phyloP scores from a whole-genome alignment of 2,888 invertebrate species.

The Anaspis maculata region DNA sequence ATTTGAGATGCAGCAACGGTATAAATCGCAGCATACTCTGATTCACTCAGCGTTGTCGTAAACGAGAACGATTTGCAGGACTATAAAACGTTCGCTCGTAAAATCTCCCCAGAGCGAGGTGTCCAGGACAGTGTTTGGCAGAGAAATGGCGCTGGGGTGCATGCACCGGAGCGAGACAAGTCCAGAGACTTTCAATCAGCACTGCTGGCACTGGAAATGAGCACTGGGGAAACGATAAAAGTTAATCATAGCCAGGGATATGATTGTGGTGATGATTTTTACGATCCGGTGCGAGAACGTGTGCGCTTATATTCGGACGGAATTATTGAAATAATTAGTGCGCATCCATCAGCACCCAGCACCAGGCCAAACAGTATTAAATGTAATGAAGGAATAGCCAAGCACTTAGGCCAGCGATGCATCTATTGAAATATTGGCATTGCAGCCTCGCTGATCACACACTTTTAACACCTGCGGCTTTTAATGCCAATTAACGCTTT shows the following conservation, averaged over 20 bases:
- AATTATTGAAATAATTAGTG: too few species aligned
- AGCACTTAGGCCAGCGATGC: too few species aligned
- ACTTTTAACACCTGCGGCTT: too few species aligned
- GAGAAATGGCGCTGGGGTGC: slow-evolving; percentile 5
- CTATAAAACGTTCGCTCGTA: slow-evolving; percentile 25
- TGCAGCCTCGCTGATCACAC: too few species aligned
- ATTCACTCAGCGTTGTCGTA: slow-evolving; percentile 24
- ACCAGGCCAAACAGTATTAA: too few species aligned
- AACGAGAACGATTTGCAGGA: slow-evolving; percentile 24
- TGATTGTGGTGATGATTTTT: slow-evolving; percentile 5
- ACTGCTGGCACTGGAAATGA: slow-evolving; percentile 4
- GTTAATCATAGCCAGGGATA: slow-evolving; percentile 7
- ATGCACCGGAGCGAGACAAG: slow-evolving; percentile 9
- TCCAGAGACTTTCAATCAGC: slow-evolving; percentile 8
- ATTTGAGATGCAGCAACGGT: slow-evolving; percentile 12
- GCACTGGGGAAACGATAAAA: slow-evolving; percentile 8
- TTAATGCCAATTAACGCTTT: too few species aligned
- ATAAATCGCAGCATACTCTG: slow-evolving; percentile 18
- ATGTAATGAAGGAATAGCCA: too few species aligned
- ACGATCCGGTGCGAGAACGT: slow-evolving; percentile 5
- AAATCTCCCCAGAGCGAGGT: slow-evolving; percentile 18
- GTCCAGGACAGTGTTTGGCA: slow-evolving; percentile 8
- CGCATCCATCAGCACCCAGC: too few species aligned
- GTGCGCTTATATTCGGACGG: too few species aligned
- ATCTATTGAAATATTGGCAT: too few species aligned